Conservation (phyloP, 2,888 invertebrate species). For the Athalia rosae region DNA sequence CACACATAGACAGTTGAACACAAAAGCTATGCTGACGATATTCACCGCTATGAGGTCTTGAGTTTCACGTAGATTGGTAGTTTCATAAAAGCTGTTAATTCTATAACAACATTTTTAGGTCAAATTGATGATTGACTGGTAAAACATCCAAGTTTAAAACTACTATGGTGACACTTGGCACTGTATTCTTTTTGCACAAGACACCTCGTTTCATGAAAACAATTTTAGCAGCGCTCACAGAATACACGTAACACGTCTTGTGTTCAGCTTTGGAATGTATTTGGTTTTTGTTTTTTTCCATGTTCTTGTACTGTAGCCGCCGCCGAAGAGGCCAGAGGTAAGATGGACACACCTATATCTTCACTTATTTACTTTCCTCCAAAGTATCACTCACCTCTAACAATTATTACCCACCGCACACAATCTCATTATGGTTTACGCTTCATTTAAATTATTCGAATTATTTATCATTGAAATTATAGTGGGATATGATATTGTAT, state of each 20-base stretch:
- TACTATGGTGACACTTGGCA: conserved; percentile 25
- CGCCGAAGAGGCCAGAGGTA: conserved; percentile 94
- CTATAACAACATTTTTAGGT: not conserved
- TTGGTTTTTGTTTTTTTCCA: conserved; percentile 77
- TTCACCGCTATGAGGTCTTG: not conserved
- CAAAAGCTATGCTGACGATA: too few relatives aligned
- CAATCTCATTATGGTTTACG: not conserved
- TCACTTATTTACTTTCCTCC: conserved; percentile 21
- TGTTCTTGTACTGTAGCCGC: conserved; percentile 82
- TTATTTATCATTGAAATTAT: too few relatives aligned
- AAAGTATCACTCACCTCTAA: conserved; percentile 11
- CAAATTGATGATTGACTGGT: not conserved
- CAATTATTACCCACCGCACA: conserved; percentile 32
- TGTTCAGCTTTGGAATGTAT: conserved; percentile 69
- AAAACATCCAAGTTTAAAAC: conserved; percentile 9
- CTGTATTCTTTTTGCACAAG: conserved; percentile 32
- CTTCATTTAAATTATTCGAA: too few relatives aligned
- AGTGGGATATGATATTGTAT: too few relatives aligned
- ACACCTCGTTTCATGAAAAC: conserved; percentile 35
- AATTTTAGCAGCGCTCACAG: conserved; percentile 21
- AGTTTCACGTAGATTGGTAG: conserved; percentile 2
- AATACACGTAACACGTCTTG: conserved; percentile 50
- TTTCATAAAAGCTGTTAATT: not conserved
- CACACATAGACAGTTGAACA: not conserved
- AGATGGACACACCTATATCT: conserved; percentile 67